phyloP scores from a whole-genome alignment of 2,797 vertebrate species.

The Leuciscus waleckii region DNA sequence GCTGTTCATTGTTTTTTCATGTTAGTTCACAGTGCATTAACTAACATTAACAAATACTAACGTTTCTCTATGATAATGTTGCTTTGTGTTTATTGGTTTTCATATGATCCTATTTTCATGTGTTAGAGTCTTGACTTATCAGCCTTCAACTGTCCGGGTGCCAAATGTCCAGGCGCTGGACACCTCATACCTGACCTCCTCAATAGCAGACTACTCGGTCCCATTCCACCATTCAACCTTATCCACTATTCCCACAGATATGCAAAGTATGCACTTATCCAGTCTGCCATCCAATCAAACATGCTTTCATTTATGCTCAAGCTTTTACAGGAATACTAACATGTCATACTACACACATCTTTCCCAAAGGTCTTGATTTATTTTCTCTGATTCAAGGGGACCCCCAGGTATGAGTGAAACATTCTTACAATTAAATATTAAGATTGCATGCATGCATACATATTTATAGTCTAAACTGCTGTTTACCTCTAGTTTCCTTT shows the following conservation, averaged over 20 bases:
- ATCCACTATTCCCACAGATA: slow-evolving; percentile 88
- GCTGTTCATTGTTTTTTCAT: too few species aligned
- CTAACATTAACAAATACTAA: too few species aligned
- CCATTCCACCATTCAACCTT: slow-evolving; percentile 91
- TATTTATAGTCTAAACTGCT: neutral
- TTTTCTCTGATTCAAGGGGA: slow-evolving; percentile 95
- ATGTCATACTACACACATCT: slow-evolving; percentile 32
- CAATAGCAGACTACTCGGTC: slow-evolving; percentile 90
- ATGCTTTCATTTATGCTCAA: neutral
- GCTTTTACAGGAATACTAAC: neutral
- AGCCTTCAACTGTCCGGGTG: slow-evolving; percentile 87
- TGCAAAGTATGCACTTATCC: slow-evolving; percentile 86
- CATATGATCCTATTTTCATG: neutral
- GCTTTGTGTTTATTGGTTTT: neutral
- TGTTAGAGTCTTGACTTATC: slow-evolving; percentile 91
- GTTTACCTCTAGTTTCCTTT: slow-evolving; percentile 27
- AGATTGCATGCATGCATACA: neutral
- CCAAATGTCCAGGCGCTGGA: slow-evolving; percentile 87
- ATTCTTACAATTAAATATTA: neutral
- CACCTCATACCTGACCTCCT: slow-evolving; percentile 85
- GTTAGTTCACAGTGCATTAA: too few species aligned
- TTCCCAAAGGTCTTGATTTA: slow-evolving; percentile 89
- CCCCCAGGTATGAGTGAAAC: slow-evolving; percentile 84
- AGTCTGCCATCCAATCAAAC: neutral
- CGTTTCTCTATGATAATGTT: neutral